Percentiles rank a stretch among this genome's conserved stretches.
Conservation (phyloP, 2,113 vertebrate genomes). For the Atherinomorus stipes region DNA sequence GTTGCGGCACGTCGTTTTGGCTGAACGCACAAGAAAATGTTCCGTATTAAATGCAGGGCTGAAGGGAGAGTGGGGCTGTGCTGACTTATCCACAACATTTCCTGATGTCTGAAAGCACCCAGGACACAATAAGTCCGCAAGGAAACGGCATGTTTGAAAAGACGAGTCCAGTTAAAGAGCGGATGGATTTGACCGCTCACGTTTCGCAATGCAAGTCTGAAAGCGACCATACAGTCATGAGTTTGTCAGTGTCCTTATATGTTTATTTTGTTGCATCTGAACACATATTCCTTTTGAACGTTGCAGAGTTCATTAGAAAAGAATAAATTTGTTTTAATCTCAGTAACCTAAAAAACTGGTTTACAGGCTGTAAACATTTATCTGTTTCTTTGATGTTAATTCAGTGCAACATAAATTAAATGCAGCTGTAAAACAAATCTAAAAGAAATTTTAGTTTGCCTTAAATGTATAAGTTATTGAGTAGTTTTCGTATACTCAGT, state of each 20-base stretch:
- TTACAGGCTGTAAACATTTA: slow-evolving; percentile 8
- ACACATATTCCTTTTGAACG: slow-evolving; percentile 21
- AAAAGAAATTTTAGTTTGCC: not conserved
- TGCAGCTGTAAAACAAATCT: slow-evolving; percentile 29
- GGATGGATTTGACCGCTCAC: no score
- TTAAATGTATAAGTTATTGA: not conserved
- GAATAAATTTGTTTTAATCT: slow-evolving; percentile 36
- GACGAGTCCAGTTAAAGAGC: no score
- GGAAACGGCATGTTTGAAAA: no score
- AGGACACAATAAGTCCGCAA: no score
- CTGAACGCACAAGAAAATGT: no score
- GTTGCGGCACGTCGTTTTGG: no score
- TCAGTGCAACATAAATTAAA: slow-evolving; percentile 14
- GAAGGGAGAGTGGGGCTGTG: no score
- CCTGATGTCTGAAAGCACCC: no score
- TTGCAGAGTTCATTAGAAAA: slow-evolving; percentile 38
- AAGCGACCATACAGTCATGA: not conserved
- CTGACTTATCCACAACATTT: no score
- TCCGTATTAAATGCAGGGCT: no score
- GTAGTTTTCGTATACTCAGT: not conserved
- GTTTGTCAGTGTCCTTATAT: slow-evolving; percentile 22
- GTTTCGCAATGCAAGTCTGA: no score
- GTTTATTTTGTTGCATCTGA: not conserved
- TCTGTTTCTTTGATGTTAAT: slow-evolving; percentile 17
- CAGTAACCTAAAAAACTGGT: slow-evolving; percentile 20